A percentile compares a stretch with the other conserved stretches of the same genome.
These are phyloP conservation scores for Lordiphosa clarofinis DNA, from an alignment of 1,140 invertebrate genomes.

Conservation along the genomic window DNA sequence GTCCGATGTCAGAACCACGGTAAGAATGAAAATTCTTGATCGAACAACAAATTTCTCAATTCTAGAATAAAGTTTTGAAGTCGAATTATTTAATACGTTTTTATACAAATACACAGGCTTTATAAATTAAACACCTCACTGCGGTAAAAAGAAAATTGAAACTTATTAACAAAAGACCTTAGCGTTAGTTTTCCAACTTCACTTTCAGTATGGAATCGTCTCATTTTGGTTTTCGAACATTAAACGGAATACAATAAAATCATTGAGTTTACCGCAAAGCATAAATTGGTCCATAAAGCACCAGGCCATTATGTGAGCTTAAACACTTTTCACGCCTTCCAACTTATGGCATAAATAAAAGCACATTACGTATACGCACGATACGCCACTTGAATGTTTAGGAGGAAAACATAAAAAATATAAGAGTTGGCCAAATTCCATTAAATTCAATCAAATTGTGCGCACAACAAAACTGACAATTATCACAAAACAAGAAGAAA, in stretches of 20 bases:
- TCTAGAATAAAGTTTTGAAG: no score
- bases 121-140: no score
- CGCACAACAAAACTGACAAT: conserved; percentile 36
- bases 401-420: conserved; percentile 18
- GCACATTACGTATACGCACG: conserved; percentile 45
- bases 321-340: conserved; percentile 24
- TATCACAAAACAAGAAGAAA: conserved; percentile 28
- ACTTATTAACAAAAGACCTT: no score
- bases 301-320: conserved; percentile 12
- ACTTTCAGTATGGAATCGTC: conserved; percentile 18
- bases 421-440: conserved; percentile 25
- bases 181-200: conserved; percentile 20
- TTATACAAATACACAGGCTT: no score
- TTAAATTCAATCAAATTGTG: conserved; percentile 34
- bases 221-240: conserved; percentile 35
- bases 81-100: no score
- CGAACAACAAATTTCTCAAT: no score
- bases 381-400: conserved; percentile 9
- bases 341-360: conserved; percentile 4
- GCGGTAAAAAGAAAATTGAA: no score
- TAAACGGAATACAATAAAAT: conserved; percentile 29
- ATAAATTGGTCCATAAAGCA: conserved; percentile 10
- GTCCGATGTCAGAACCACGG: no score
- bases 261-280: conserved; percentile 1
- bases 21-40: no score